A percentile compares a stretch with the other conserved stretches of the same genome.
Conservation (phyloP, 2,888 invertebrate genomes). For the Dasypolia templi region DNA sequence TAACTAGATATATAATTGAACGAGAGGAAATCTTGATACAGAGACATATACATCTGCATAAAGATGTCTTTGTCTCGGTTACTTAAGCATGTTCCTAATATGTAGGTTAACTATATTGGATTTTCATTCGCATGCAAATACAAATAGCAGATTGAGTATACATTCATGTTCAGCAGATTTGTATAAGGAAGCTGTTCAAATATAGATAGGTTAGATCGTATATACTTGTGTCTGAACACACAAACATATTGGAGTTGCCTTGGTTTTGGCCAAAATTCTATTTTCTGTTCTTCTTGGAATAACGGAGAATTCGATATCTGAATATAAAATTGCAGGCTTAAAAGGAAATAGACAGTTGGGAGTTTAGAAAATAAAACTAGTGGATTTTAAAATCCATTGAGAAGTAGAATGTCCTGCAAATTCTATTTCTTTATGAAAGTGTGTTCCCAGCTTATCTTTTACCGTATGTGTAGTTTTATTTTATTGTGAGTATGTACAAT, state of each 20-base stretch:
- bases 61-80: constrained; percentile 38
- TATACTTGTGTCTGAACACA: constrained; percentile 37
- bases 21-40: constrained; percentile 20
- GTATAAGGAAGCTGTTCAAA: constrained; percentile 62
- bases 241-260: constrained; percentile 46
- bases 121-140: constrained; percentile 65
- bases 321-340: constrained; percentile 53
- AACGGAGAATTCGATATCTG: constrained; percentile 39
- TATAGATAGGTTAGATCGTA: constrained; percentile 56
- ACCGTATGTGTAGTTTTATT: not conserved
- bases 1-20: not conserved
- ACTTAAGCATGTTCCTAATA: constrained; percentile 53
- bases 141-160: constrained; percentile 33
- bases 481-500: too few species aligned
- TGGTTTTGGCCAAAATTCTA: constrained; percentile 40
- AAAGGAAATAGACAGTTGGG: constrained; percentile 39
- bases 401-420: constrained; percentile 8
- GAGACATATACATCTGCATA: constrained; percentile 18
- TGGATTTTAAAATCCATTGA: constrained; percentile 14
- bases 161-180: constrained; percentile 54
- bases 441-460: not conserved
- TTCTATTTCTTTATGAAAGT: constrained; percentile 15
- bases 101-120: constrained; percentile 62
- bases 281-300: constrained; percentile 48
- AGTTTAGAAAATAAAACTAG: constrained; percentile 24